A percentile compares a stretch with the other conserved stretches of the same genome.
phyloP scores from a whole-genome alignment of 2,888 invertebrate genomes.

The Cataglyphis livida region DNA sequence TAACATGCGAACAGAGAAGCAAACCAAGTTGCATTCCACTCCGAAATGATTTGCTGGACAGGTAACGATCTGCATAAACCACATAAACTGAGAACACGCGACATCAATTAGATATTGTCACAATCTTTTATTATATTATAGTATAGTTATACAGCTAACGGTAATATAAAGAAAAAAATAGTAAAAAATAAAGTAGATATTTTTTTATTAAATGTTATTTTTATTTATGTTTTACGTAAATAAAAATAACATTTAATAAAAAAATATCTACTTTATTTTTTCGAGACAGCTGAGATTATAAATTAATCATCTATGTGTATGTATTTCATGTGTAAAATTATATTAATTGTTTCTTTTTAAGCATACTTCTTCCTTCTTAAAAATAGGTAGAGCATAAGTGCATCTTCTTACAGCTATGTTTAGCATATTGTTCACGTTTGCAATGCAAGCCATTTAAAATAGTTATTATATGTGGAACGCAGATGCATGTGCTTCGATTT shows the following conservation, averaged over 20 bases:
- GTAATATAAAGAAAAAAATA: background rate
- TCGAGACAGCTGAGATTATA: background rate
- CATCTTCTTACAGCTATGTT: background rate
- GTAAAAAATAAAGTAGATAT: no score
- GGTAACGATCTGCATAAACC: slow-evolving; percentile 19
- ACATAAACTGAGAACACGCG: slow-evolving; percentile 38
- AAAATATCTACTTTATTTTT: background rate
- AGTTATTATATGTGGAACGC: background rate
- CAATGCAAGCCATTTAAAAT: background rate
- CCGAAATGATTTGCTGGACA: slow-evolving; percentile 32
- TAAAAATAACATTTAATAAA: background rate
- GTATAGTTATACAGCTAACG: background rate
- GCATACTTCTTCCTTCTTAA: background rate
- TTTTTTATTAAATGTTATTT: no score
- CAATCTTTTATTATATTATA: slow-evolving; percentile 13
- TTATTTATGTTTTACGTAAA: no score
- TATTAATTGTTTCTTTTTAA: background rate
- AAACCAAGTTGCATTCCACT: slow-evolving; percentile 6
- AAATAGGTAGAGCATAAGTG: background rate
- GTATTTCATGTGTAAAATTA: background rate
- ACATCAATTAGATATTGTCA: slow-evolving; percentile 12
- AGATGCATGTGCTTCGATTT: background rate
- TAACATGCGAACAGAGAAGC: slow-evolving; percentile 31
- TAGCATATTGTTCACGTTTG: background rate
- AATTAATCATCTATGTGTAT: background rate